Evolutionary conservation across 1,140 invertebrate species (phyloP).

Genomic region (Artemia franciscana): DNA sequence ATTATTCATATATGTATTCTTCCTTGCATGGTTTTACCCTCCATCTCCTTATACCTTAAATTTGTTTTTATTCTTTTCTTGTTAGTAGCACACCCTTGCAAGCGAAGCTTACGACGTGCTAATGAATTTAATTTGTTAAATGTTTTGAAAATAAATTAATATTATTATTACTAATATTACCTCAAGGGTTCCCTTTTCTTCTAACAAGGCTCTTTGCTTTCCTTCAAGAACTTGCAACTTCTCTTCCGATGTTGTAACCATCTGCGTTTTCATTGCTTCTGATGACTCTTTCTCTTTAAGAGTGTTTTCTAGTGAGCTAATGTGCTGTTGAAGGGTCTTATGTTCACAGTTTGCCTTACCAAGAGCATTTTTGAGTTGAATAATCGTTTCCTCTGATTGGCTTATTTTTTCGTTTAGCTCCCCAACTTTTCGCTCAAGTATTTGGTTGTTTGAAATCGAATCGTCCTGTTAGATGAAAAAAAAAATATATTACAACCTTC

Average conservation of each 20-base stretch:
- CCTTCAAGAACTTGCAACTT: not conserved
- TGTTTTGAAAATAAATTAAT: no score
- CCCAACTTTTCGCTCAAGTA: not conserved
- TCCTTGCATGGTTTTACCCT: no score
- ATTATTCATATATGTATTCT: no score
- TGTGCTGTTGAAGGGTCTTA: not conserved
- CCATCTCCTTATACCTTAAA: no score
- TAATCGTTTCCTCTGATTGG: not conserved
- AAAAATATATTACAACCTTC: no score
- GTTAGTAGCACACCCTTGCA: no score
- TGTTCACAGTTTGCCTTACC: not conserved
- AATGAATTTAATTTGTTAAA: no score
- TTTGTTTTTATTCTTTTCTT: no score
- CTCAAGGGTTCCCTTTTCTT: not conserved
- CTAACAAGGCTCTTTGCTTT: not conserved
- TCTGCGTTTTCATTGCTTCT: not conserved
- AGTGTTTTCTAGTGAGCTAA: not conserved
- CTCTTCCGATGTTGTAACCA: not conserved
- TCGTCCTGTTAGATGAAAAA: no score
- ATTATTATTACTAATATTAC: no score
- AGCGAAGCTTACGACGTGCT: no score
- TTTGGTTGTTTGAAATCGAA: not conserved
- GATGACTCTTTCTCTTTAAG: not conserved
- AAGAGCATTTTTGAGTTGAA: not conserved
- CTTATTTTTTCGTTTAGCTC: not conserved